These are phyloP conservation scores for Orthosia cruda DNA, from an alignment of 2,888 invertebrate genomes.

Conservation along the genomic window DNA sequence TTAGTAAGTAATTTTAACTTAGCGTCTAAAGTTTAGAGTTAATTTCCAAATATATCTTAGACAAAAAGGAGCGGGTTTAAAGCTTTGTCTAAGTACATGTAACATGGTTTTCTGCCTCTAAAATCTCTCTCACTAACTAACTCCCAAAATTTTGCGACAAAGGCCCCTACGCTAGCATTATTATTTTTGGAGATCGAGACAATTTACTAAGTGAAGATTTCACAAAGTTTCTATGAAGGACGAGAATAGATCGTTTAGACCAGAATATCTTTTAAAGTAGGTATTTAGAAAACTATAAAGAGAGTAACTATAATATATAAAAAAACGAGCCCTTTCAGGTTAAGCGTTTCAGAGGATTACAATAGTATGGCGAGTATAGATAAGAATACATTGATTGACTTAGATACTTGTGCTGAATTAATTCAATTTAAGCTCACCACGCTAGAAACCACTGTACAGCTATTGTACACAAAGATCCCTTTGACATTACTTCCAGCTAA, in stretches of 20 bases:
- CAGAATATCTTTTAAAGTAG: too few species aligned
- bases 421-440: too few species aligned
- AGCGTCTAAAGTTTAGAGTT: not conserved
- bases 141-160: not conserved
- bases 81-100: not conserved
- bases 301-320: too few species aligned
- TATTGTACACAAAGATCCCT: not conserved
- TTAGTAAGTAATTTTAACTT: constrained; percentile 32
- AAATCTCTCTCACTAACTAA: not conserved
- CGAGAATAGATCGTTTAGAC: too few species aligned
- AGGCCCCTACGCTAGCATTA: not conserved
- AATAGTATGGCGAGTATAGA: too few species aligned
- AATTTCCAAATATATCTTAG: not conserved
- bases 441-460: too few species aligned
- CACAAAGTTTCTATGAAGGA: not conserved
- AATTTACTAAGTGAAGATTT: not conserved
- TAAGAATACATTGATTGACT: too few species aligned
- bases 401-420: too few species aligned
- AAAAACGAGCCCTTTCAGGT: too few species aligned
- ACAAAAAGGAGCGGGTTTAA: not conserved
- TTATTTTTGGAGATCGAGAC: too few species aligned
- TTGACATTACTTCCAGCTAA: not conserved
- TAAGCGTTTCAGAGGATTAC: too few species aligned
- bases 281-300: too few species aligned
- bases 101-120: not conserved